Evolutionary conservation across 2,797 vertebrate species (phyloP), one percentile per base, ranked within the genome.

Genomic region (Lophius americanus): DNA sequence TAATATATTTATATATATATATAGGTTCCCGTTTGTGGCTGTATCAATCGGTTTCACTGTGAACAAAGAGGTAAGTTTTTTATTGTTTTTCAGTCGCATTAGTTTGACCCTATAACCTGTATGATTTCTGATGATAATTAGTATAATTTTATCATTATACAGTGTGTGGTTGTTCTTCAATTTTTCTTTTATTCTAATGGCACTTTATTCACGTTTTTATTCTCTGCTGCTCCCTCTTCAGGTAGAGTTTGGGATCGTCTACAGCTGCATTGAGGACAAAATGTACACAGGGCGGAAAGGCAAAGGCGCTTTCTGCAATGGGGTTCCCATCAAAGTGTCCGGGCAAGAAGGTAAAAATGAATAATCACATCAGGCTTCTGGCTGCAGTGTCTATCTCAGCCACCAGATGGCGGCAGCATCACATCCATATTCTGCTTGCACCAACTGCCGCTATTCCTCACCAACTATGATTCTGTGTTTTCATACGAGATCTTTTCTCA

Each of bases 211-310:
- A 14, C 42, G 9, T 59, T 37, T 60, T 44, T 60, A 78, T 47
- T 61, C 60, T 82, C 11, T 64, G 58, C 61, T 41, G 33, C 36
- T 10, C 75, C 46, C 67, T 23, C 14, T 47, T 61, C 85, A 98
- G 97, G 92, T 96, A 55, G 96, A 97, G 84, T 97, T 98, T 82
- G 97, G 97, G 62, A 86, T 98, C 61, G 96, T 98, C n/a, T 98
- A 97, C 84, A 98, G 96, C 82, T 98, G 96, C 87, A 32, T 96
- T 8, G 96, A 98, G 82, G 96, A 97, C 76, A 98, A 98, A 82
- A 95, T 98, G 95, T 98, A 97, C 71, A 96, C 95, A 1, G 97
- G 94, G 38, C 91, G 92, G 23, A 96, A 88, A 86, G 96, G 96
- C 13, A 95, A 94, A 73, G 96, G 97, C 3, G 96, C 97, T 0